Base-by-base conservation (phyloP, 2,797 vertebrate genomes). In the Channallabes apus region DNA sequence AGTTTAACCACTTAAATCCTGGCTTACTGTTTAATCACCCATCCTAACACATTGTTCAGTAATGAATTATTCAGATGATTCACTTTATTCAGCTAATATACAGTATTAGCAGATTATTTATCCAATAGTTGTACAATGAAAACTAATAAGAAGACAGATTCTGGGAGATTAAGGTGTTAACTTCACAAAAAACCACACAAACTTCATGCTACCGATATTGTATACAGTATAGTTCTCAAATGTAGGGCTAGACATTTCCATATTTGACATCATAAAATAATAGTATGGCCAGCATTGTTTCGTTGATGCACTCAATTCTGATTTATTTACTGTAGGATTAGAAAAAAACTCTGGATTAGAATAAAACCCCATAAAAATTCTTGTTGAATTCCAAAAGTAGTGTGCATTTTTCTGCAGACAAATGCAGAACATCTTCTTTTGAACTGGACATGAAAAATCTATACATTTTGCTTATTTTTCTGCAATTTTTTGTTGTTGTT, bases 261-360 rank as follows among this genome's bases (percentile, higher is more conserved):
- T 91, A 92, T 91, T 93, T 91, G 88, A 87, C 85, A 82, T 86
- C 67, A 73, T 51, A 86, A 59, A 89, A 92, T 86, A 58, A 84
- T 91, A 20, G 85, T 88, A 89, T 78, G 89, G 93, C 91, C 91
- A 92, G 91, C 90, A 88, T 75, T 86, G 89, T 89, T 88, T 91
- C 71, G 80, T 84, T 89, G 90, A 92, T 93, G 88, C 85, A 84
- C 89, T 93, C 90, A 89, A 84, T 85, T 87, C 83, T 93, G 93
- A 95, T 95, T 94, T 90, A 94, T 94, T 89, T 89, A n/a, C n/a
- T n/a, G n/a, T n/a, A 80, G 92, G 94, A 94, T 93, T 92, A 91
- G 91, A 89, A 91, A 87, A 87, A 93, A 95, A 95, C 46, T 92
- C 81, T 88, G 92, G 94, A 94, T 93, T 92, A 91, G 91, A 88